These are phyloP conservation scores for Hystrix brachyura DNA, from an alignment of 2,113 vertebrate species.

Conservation along the genomic window DNA sequence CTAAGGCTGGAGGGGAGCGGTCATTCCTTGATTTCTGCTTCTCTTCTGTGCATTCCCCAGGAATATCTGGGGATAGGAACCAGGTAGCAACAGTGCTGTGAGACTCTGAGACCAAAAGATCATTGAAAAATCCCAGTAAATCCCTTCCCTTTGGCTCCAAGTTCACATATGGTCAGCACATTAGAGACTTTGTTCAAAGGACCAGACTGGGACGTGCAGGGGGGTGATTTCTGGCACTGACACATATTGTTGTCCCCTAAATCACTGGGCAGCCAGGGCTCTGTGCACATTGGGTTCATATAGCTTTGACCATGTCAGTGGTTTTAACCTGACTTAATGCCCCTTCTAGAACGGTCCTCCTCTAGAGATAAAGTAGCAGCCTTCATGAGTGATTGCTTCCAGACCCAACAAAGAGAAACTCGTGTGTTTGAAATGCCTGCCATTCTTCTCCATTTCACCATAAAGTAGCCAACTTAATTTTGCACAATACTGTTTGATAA, in stretches of 20 bases:
- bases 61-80: not conserved
- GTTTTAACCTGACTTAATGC: slow-evolving; percentile 84
- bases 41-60: not conserved
- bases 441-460: slow-evolving; percentile 88
- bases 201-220: not conserved
- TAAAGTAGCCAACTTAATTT: slow-evolving; percentile 92
- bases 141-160: slow-evolving; percentile 36
- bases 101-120: slow-evolving; percentile 63
- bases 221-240: slow-evolving; percentile 10
- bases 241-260: not conserved
- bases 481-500: slow-evolving; percentile 91
- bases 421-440: slow-evolving; percentile 89
- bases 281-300: not conserved
- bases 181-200: slow-evolving; percentile 37
- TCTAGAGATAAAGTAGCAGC: slow-evolving; percentile 89
- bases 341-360: slow-evolving; percentile 80
- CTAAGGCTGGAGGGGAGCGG: not conserved
- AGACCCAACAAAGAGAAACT: slow-evolving; percentile 76
- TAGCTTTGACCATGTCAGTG: slow-evolving; percentile 34
- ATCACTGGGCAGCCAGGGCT: not conserved
- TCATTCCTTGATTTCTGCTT: slow-evolving; percentile 42
- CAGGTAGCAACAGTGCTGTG: slow-evolving; percentile 45
- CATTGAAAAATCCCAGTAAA: slow-evolving; percentile 51
- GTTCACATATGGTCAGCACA: slow-evolving; percentile 72
- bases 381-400: slow-evolving; percentile 86